These are phyloP conservation scores for Phenganax stokvisi DNA, from an alignment of 92 coral and sea anemone genomes.

Conservation along the genomic window DNA sequence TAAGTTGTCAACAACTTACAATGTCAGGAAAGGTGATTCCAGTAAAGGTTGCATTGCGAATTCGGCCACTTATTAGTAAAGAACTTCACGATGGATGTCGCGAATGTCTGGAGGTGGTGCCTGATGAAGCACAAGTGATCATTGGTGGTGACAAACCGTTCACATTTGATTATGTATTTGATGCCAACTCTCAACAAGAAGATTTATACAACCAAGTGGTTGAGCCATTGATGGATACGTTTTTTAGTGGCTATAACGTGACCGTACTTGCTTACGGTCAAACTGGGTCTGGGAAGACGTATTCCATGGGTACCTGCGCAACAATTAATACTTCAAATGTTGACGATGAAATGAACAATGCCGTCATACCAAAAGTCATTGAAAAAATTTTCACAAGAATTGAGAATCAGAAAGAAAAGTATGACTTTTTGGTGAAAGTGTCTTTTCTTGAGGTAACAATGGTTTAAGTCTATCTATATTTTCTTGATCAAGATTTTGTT, in stretches of 20 bases:
- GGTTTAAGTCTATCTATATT: not conserved
- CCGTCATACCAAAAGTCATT: conserved; percentile 78
- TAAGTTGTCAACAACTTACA: not conserved
- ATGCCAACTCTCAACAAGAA: conserved; percentile 53
- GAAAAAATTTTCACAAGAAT: conserved; percentile 59
- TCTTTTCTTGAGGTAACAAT: conserved; percentile 80
- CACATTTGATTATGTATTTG: conserved; percentile 86
- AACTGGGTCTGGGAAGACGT: conserved; percentile 95
- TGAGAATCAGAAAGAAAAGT: conserved; percentile 57
- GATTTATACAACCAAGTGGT: conserved; percentile 64
- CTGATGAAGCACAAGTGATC: conserved; percentile 85
- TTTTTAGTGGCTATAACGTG: conserved; percentile 82
- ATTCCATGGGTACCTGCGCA: conserved; percentile 90
- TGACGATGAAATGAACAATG: conserved; percentile 57
- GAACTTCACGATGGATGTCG: conserved; percentile 84
- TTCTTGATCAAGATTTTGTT: not conserved
- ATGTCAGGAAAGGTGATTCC: conserved; percentile 74
- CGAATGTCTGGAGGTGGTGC: conserved; percentile 67
- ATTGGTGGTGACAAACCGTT: conserved; percentile 82
- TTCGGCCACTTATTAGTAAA: conserved; percentile 74
- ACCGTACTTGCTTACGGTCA: conserved; percentile 97
- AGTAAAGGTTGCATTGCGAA: conserved; percentile 81
- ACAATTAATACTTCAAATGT: conserved; percentile 49
- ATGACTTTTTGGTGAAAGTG: conserved; percentile 65
- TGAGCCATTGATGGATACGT: conserved; percentile 67